These are phyloP conservation scores for Synergus itoensis DNA, from an alignment of 2,888 invertebrate species.

Conservation along the genomic window DNA sequence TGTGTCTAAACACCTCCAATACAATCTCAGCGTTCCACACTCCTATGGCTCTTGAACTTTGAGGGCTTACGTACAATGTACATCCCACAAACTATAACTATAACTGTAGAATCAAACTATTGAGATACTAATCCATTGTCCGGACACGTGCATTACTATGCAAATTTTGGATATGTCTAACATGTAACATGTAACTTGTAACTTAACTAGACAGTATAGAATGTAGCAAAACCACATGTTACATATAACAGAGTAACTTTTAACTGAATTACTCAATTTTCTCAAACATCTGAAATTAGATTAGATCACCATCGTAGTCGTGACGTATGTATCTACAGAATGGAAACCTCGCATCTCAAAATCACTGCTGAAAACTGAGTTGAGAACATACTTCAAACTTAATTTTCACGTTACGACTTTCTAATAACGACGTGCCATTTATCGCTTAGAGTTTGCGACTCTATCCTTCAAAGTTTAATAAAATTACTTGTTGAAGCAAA, in stretches of 20 bases:
- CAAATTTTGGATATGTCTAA: constrained; percentile 6
- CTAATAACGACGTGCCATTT: not conserved
- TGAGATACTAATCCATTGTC: constrained; percentile 28
- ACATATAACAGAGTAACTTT: not conserved
- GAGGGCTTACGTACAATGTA: not conserved
- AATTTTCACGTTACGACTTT: constrained; percentile 1
- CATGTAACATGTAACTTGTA: not conserved
- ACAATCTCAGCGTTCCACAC: not conserved
- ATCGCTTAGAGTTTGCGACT: constrained; percentile 4
- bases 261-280: not conserved
- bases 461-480: not conserved
- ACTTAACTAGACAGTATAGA: constrained; percentile 10
- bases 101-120: constrained; percentile 27
- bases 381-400: constrained; percentile 12
- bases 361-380: constrained; percentile 15
- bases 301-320: not conserved
- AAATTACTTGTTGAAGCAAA: not conserved
- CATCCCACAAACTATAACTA: not conserved
- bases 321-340: not conserved
- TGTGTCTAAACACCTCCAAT: not conserved
- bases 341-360: not conserved
- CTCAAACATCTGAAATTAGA: constrained; percentile 9
- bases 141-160: not conserved
- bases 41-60: not conserved
- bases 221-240: not conserved